Evolutionary conservation across 1,140 invertebrate species (phyloP), one percentile per base, ranked within the genome.

Genomic region (Melipona quadrifasciata): DNA sequence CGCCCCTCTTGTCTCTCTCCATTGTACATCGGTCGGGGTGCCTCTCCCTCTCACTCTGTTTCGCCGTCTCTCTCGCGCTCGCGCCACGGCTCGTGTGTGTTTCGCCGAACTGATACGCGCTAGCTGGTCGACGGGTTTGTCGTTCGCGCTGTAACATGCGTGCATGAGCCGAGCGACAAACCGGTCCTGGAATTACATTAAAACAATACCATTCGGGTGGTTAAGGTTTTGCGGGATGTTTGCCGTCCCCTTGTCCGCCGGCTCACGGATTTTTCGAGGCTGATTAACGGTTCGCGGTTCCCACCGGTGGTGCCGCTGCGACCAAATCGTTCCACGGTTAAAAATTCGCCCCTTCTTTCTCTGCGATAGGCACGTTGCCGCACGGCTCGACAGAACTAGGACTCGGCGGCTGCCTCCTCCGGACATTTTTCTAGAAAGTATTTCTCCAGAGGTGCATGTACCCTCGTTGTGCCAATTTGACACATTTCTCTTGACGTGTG

Each of bases 181-280:
- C 90, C 92, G 90, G 87, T 89, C 86, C 89, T 87, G 87, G 90
- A 90, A 90, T 91, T 89, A 92, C 89, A 91, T 93, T 93, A 92
- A 92, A 91, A 90, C 91, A 89, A 90, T 88, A 89, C 87, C 87
- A 82, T 88, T 88, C 87, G 87, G 87, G 85, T 89, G 87, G 87
- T 89, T 88, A 87, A 89, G 87, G 87, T 89, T 89, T 89, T 89
- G 87, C 83, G 87, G 87, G 77, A 85, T 89, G 87, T 81, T 87
- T 80, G 87, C 77, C 80, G 68, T 80, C 83, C 68, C 68, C 55
- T 78, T 57, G 57, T 34, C 47, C 74, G 17, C 39, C 17, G 19
- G 27, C 19, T 73, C 70, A 39, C 61, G 21, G 83, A 80, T 80
- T 80, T 73, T 84, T 67, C 21, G 12, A 39, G 39, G 39, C 53